phyloP scores from a whole-genome alignment of 2,888 invertebrate genomes.

The Clistopyga incitator region DNA sequence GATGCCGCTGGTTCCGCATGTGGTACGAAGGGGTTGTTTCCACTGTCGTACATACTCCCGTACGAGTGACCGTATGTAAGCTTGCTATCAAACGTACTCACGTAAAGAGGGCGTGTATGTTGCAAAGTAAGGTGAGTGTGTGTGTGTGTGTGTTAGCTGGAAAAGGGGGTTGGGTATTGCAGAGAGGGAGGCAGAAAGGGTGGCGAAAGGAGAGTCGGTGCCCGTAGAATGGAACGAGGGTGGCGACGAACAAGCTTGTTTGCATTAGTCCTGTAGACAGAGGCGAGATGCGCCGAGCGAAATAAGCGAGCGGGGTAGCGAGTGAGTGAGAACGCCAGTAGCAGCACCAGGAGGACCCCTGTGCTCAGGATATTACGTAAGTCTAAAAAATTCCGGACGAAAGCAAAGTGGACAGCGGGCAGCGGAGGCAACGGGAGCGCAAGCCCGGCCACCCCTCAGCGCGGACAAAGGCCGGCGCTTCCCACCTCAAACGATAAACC shows the following conservation, averaged over 20 bases:
- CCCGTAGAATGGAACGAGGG: conserved; percentile 51
- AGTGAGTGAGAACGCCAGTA: conserved; percentile 38
- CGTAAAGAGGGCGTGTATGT: conserved; percentile 36
- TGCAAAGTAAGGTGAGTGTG: background rate
- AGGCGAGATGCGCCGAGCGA: conserved; percentile 63
- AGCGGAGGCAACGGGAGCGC: conserved; percentile 46
- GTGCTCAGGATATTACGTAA: conserved; percentile 82
- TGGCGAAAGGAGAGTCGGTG: conserved; percentile 45
- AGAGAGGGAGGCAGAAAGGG: conserved; percentile 61
- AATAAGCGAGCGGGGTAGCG: conserved; percentile 58
- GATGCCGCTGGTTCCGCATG: conserved; percentile 37
- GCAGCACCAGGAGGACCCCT: conserved; percentile 58
- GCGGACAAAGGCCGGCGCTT: conserved; percentile 79
- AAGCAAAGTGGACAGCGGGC: conserved; percentile 78
- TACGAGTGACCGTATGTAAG: conserved; percentile 74
- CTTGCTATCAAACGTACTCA: conserved; percentile 74
- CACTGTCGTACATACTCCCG: conserved; percentile 39
- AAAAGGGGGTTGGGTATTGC: conserved; percentile 32
- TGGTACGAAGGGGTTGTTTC: conserved; percentile 36
- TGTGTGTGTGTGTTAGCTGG: conserved; percentile 30
- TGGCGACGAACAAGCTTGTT: conserved; percentile 75
- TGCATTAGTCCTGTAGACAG: conserved; percentile 76
- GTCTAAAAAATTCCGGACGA: conserved; percentile 80
- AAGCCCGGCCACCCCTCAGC: conserved; percentile 51
- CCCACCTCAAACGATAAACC: conserved; percentile 80